These are phyloP conservation scores for Plagiodera versicolora DNA, from an alignment of 2,888 invertebrate genomes.

Conservation along the genomic window DNA sequence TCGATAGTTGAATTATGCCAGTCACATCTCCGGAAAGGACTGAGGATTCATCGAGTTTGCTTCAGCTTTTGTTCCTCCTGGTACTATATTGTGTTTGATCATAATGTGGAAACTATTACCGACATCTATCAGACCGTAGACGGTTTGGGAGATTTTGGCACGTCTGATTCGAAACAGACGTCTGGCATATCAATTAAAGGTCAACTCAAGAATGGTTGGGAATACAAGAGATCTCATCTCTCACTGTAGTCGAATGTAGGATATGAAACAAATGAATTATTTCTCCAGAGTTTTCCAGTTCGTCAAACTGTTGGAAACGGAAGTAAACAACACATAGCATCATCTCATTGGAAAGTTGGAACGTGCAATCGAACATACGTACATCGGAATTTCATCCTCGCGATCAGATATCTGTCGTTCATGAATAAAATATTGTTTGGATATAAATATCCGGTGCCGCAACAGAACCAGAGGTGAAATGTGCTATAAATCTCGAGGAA, in stretches of 20 bases:
- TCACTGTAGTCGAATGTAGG: neutral
- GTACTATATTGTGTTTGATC: conserved; percentile 21
- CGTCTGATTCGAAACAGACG: conserved; percentile 4
- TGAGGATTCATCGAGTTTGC: conserved; percentile 25
- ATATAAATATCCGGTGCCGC: conserved; percentile 8
- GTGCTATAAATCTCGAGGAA: conserved; percentile 8
- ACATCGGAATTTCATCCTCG: neutral
- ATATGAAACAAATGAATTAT: neutral
- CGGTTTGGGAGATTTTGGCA: conserved; percentile 8
- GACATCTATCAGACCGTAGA: conserved; percentile 9
- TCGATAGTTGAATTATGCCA: conserved; percentile 27
- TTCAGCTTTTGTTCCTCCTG: conserved; percentile 24
- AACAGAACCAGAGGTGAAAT: conserved; percentile 10
- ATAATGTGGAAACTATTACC: conserved; percentile 18
- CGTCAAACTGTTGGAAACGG: no score
- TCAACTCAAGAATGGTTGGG: neutral
- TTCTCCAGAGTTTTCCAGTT: no score
- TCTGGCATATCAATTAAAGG: conserved; percentile 3
- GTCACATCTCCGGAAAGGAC: conserved; percentile 29
- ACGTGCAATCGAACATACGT: no score
- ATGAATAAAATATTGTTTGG: conserved; percentile 17
- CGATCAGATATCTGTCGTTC: neutral
- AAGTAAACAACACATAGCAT: no score
- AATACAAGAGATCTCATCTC: neutral
- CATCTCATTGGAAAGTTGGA: no score